These are phyloP conservation scores for Hyposoter didymator DNA, from an alignment of 2,888 invertebrate species.

Conservation along the genomic window DNA sequence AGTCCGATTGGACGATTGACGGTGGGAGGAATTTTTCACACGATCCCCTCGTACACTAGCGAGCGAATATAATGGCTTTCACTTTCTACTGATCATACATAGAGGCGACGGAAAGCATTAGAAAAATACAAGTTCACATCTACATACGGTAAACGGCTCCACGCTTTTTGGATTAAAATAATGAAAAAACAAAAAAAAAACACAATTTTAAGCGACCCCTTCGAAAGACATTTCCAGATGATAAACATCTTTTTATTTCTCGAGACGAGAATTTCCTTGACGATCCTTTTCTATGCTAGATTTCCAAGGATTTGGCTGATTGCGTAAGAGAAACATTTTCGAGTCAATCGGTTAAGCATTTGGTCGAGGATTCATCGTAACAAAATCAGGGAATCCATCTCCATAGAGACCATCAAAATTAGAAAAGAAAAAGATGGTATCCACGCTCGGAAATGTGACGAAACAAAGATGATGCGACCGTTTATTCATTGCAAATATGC, in stretches of 20 bases:
- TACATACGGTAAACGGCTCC: conserved; percentile 47
- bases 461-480: not conserved
- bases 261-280: conserved; percentile 20
- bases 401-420: not conserved
- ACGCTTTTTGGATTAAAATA: conserved; percentile 43
- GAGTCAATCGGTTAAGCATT: too few species aligned
- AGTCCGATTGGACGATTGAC: conserved; percentile 72
- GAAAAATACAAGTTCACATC: conserved; percentile 64
- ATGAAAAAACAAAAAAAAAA: not conserved
- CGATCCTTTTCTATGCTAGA: not conserved
- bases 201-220: not conserved
- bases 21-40: conserved; percentile 77
- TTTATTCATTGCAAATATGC: not conserved
- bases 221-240: not conserved
- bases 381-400: not conserved
- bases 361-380: not conserved
- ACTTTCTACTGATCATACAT: conserved; percentile 76
- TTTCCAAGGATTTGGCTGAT: not conserved
- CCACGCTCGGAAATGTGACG: not conserved
- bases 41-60: conserved; percentile 72
- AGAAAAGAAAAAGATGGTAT: not conserved
- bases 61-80: conserved; percentile 82
- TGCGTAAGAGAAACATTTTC: not conserved
- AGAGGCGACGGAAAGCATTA: not conserved
- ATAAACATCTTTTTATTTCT: not conserved